Conservation (phyloP, 2,113 vertebrate species). For the Lophotis ruficrista region DNA sequence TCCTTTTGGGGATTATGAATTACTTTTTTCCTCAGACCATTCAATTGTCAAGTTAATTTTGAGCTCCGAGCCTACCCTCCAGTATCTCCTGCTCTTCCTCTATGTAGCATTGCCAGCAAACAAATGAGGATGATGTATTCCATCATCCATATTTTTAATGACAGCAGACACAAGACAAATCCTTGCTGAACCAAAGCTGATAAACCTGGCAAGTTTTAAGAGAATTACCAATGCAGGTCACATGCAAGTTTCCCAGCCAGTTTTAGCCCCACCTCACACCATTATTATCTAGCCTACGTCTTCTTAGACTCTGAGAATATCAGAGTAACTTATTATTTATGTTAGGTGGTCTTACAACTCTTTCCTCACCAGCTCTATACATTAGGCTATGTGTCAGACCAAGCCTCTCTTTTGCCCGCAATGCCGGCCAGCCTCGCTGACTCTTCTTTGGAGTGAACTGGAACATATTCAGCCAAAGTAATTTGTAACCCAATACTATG, state of each 20-base stretch:
- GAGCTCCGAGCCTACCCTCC: neutral
- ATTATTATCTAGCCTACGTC: neutral
- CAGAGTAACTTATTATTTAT: neutral
- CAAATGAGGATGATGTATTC: neutral
- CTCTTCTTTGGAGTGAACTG: neutral
- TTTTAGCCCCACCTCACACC: neutral
- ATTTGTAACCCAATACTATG: neutral
- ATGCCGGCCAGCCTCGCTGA: neutral
- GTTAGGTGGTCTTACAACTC: neutral
- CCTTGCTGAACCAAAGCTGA: neutral
- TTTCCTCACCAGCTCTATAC: neutral
- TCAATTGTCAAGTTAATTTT: neutral
- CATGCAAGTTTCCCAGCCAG: neutral
- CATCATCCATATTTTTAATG: neutral
- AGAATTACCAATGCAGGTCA: neutral
- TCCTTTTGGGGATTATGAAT: neutral
- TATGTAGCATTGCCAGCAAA: neutral
- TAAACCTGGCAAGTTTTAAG: neutral
- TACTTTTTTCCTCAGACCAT: neutral
- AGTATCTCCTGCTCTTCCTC: neutral
- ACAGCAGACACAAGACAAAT: neutral
- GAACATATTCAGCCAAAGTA: neutral
- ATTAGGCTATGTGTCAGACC: neutral
- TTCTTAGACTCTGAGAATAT: neutral
- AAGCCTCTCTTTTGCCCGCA: neutral